phyloP scores from a whole-genome alignment of 2,888 invertebrate genomes.

The Tetanocera ferruginea region DNA sequence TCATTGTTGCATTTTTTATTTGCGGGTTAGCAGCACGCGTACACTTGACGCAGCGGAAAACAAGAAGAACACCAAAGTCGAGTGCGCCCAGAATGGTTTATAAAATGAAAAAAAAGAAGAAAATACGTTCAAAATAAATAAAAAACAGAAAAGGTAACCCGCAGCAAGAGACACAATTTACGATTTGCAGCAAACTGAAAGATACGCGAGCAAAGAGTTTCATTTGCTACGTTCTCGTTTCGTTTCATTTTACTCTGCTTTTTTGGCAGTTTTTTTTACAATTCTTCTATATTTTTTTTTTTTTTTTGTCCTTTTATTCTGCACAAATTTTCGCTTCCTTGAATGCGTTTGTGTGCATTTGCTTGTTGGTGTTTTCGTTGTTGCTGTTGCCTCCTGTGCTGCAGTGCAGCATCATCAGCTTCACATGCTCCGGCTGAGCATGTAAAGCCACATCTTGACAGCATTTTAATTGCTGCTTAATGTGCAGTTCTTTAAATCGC shows the following conservation, averaged over 20 bases:
- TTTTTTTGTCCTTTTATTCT: not conserved
- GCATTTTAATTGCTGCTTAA: constrained; percentile 13
- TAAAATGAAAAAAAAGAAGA: too few relatives aligned
- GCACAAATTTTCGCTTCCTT: not conserved
- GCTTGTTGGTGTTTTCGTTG: not conserved
- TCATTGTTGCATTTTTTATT: not conserved
- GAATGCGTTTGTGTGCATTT: not conserved
- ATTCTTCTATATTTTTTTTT: not conserved
- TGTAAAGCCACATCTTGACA: not conserved
- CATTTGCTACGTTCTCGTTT: too few relatives aligned
- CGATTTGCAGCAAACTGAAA: too few relatives aligned
- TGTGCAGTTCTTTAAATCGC: not conserved
- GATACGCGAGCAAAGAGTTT: too few relatives aligned
- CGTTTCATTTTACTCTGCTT: constrained; percentile 34
- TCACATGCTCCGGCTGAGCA: not conserved
- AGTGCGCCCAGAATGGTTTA: constrained; percentile 45
- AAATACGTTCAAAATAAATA: too few relatives aligned
- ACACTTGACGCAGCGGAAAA: not conserved
- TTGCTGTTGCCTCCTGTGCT: not conserved
- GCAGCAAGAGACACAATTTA: too few relatives aligned
- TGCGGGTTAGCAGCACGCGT: not conserved
- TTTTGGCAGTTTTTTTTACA: not conserved
- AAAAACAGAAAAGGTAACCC: too few relatives aligned
- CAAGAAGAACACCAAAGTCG: constrained; percentile 34
- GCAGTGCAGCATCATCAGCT: constrained; percentile 2